Base-by-base conservation (phyloP, 2,113 vertebrate species). In the Phyllostomus discolor region DNA sequence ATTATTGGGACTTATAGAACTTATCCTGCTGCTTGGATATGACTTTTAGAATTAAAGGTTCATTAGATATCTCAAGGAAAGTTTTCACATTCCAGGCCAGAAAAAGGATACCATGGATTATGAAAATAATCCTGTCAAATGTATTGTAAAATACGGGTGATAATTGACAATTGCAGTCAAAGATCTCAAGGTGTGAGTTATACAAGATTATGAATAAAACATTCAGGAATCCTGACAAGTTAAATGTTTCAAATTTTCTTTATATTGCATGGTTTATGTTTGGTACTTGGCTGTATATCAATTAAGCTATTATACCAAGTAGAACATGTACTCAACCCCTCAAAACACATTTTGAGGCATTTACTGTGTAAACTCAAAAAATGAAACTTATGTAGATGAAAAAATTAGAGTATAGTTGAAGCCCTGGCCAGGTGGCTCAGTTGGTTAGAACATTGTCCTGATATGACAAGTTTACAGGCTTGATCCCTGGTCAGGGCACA, bases 1-100 rank as follows among this genome's bases (percentile, higher is more conserved):
- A 95, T 97, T 96, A 97, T 92, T 92, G 48, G 87, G 48, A 12
- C 62, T 96, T 95, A 91, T 35, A 69, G 59, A 93, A 96, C 28
- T 78, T 94, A 83, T 81, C 57, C n/a, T 96, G 33, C n/a, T 94
- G 15, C 80, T 89, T 95, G 64, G 66, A 54, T 90, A 73, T 90
- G 87, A 95, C 64, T 95, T 95, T 96, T 91, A 84, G 14, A 92
- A 95, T 97, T 95, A 87, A 96, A 96, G 62, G 10, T 95, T 76
- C 84, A 85, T 95, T 96, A 92, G 94, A 73, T 72, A 35, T 94
- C 92, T 85, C 80, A 85, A 88, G 76, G 41, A 80, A 31, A 87
- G 41, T 73, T 91, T 92, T 96, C 75, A 89, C 41, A 20, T 70
- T 92, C 31, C 54, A 95, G 46, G 41, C 91, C 35, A 93, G 83